Evolutionary conservation across 1,140 invertebrate genomes (phyloP).

Genomic region (Zaprionus davidi): DNA sequence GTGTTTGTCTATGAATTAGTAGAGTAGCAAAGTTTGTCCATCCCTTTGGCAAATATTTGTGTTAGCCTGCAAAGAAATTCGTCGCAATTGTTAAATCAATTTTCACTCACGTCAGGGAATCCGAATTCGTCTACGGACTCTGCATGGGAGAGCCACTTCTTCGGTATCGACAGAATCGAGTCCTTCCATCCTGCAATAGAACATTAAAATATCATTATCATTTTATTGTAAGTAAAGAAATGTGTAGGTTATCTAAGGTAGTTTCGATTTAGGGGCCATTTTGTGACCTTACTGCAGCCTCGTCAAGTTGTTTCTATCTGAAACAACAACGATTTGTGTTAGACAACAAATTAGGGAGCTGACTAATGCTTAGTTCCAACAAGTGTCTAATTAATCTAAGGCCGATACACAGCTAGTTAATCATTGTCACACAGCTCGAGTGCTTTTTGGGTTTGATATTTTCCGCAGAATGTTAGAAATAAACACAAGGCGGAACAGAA

Average conservation of each 20-base stretch:
- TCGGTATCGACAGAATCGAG: slow-evolving; percentile 87
- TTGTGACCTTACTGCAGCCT: background rate
- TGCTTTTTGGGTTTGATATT: slow-evolving; percentile 14
- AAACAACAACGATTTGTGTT: slow-evolving; percentile 17
- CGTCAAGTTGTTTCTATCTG: background rate
- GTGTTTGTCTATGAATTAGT: slow-evolving; percentile 71
- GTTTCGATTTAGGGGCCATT: background rate
- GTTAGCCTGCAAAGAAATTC: slow-evolving; percentile 46
- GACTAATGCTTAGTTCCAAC: slow-evolving; percentile 57
- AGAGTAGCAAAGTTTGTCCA: slow-evolving; percentile 59
- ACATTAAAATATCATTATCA: background rate
- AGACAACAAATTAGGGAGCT: slow-evolving; percentile 27
- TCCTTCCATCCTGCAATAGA: slow-evolving; percentile 87
- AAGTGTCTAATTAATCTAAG: slow-evolving; percentile 44
- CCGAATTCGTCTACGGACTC: slow-evolving; percentile 85
- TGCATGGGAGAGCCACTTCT: slow-evolving; percentile 88
- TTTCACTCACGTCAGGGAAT: slow-evolving; percentile 84
- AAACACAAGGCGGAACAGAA: slow-evolving; percentile 9
- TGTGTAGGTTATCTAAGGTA: background rate
- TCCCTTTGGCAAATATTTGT: slow-evolving; percentile 65
- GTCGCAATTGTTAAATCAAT: slow-evolving; percentile 72
- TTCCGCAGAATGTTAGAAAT: slow-evolving; percentile 40
- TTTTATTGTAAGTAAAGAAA: no score
- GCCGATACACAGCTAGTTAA: slow-evolving; percentile 47
- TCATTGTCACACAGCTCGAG: slow-evolving; percentile 64